Evolutionary conservation across 2,888 invertebrate species (phyloP).

Genomic region (Malthinus flaveolus): DNA sequence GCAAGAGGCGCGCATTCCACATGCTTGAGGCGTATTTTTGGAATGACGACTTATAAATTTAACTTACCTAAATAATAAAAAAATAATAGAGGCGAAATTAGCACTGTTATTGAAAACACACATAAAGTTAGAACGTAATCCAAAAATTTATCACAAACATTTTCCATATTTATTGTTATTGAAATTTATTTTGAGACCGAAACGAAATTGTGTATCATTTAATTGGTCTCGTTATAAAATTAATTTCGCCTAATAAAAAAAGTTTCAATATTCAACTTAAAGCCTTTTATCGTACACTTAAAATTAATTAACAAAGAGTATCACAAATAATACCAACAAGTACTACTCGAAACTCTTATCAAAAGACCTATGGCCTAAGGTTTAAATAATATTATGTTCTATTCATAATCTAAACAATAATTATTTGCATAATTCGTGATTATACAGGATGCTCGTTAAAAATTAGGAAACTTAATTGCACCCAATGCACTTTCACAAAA

Average conservation of each 20-base stretch:
- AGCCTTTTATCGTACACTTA: neutral
- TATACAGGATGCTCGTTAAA: neutral
- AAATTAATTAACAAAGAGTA: slow-evolving; percentile 5
- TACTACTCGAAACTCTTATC: slow-evolving; percentile 12
- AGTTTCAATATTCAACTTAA: neutral
- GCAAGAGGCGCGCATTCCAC: too few species aligned
- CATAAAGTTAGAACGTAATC: neutral
- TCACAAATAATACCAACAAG: slow-evolving; percentile 2
- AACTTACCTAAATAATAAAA: neutral
- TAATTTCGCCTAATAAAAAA: neutral
- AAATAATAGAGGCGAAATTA: neutral
- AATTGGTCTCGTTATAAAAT: neutral
- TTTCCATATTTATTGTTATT: neutral
- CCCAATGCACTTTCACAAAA: too few species aligned
- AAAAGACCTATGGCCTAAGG: slow-evolving; percentile 11
- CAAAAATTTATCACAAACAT: neutral
- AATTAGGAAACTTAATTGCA: too few species aligned
- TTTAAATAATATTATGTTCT: slow-evolving; percentile 7
- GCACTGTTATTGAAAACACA: neutral
- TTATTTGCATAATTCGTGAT: slow-evolving; percentile 3
- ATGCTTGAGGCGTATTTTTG: too few species aligned
- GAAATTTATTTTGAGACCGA: neutral
- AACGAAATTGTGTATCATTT: too few species aligned
- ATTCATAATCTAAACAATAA: slow-evolving; percentile 5
- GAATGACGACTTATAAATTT: too few species aligned